These are phyloP conservation scores for Loripinus fragilis DNA, from an alignment of 2,888 invertebrate genomes.

Conservation along the genomic window DNA sequence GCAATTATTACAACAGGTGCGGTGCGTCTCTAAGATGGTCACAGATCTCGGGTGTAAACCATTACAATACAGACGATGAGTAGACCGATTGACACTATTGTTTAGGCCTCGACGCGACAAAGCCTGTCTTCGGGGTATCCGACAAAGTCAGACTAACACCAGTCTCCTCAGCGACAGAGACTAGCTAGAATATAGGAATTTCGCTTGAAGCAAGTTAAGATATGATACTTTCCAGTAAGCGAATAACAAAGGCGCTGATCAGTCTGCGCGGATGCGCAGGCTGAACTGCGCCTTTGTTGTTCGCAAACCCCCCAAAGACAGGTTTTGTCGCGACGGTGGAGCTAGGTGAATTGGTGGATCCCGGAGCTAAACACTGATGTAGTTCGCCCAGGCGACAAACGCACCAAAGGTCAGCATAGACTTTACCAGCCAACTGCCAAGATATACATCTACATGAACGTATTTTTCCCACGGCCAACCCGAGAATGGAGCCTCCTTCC, in stretches of 20 bases:
- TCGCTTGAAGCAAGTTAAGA: no score
- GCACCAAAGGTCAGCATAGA: conserved; percentile 16
- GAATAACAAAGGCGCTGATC: no score
- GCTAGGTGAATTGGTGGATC: conserved; percentile 5
- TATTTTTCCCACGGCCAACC: neutral
- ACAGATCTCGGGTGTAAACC: conserved; percentile 1
- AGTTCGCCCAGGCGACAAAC: neutral
- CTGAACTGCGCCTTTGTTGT: no score
- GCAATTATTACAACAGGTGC: neutral
- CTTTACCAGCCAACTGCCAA: conserved; percentile 10
- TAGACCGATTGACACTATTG: neutral
- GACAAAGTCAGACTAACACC: no score
- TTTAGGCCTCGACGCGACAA: neutral
- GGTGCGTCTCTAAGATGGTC: conserved; percentile 10
- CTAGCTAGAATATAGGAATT: no score
- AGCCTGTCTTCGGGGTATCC: no score
- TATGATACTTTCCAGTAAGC: no score
- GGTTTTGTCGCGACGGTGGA: no score
- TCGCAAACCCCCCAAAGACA: no score
- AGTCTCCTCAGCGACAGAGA: no score
- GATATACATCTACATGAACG: neutral
- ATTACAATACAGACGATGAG: neutral
- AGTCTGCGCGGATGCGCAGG: no score
- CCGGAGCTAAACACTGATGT: conserved; percentile 3
- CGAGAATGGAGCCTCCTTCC: neutral